phyloP scores from a whole-genome alignment of 2,113 vertebrate species.

The Amblyopsis rosae region DNA sequence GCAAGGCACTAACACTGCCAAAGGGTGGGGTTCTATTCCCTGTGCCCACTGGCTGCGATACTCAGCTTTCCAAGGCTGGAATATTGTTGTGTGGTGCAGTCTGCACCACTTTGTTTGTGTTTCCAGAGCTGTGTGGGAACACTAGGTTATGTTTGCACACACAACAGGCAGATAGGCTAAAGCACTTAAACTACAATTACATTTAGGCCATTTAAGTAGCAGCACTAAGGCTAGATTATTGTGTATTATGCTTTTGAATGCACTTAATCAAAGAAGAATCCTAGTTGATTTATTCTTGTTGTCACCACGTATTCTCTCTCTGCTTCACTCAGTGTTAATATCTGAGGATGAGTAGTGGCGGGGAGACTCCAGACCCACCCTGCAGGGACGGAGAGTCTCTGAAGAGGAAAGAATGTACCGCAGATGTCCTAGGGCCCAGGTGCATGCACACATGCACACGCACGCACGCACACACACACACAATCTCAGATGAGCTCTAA shows the following conservation, averaged over 20 bases:
- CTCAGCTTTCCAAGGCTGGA: too few species aligned
- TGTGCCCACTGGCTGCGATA: too few species aligned
- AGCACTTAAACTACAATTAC: too few species aligned
- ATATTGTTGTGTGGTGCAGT: too few species aligned
- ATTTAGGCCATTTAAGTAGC: too few species aligned
- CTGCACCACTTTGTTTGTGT: too few species aligned
- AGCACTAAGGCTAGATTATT: too few species aligned
- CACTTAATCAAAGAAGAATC: neutral
- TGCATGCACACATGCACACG: neutral
- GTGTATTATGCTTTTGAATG: neutral
- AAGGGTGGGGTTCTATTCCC: too few species aligned
- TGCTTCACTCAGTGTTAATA: neutral
- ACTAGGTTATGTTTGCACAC: too few species aligned
- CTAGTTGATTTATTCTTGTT: slow-evolving; percentile 30
- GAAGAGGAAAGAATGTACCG: neutral
- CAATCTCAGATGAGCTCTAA: neutral
- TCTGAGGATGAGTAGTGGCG: neutral
- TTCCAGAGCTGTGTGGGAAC: too few species aligned
- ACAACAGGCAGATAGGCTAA: too few species aligned
- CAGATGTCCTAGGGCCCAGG: neutral
- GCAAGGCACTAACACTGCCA: too few species aligned
- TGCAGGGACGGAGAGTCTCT: neutral
- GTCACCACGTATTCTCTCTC: neutral
- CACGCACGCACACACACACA: slow-evolving; percentile 58
- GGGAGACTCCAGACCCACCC: neutral